These are phyloP conservation scores for Hylaeus volcanicus DNA, from an alignment of 1,140 invertebrate genomes.

Conservation along the genomic window DNA sequence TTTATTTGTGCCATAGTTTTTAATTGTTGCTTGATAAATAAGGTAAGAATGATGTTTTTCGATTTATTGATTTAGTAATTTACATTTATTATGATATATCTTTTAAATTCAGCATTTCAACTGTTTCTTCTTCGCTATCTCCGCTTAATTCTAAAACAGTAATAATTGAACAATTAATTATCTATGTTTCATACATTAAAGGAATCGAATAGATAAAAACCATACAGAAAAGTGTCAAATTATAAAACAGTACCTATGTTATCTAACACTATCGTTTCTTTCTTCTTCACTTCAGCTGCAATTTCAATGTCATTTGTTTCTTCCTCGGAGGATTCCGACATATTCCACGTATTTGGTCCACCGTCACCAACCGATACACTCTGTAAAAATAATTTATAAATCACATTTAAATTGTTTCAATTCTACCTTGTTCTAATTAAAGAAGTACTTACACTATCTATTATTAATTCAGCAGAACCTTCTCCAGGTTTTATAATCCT, in stretches of 20 bases:
- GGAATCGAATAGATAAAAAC: not conserved
- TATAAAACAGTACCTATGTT: slow-evolving; percentile 15
- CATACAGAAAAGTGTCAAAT: not conserved
- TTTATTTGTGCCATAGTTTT: slow-evolving; percentile 6
- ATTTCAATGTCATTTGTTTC: slow-evolving; percentile 72
- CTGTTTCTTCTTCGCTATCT: slow-evolving; percentile 81
- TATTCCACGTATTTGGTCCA: slow-evolving; percentile 75
- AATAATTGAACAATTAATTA: slow-evolving; percentile 39
- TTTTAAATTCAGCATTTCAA: slow-evolving; percentile 65
- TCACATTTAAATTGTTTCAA: slow-evolving; percentile 10
- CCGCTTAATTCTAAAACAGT: slow-evolving; percentile 78
- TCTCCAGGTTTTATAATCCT: slow-evolving; percentile 66
- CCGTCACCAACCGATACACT: slow-evolving; percentile 64
- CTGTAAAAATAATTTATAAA: slow-evolving; percentile 50
- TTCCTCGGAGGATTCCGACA: slow-evolving; percentile 61
- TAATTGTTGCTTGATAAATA: not conserved
- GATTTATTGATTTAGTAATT: not conserved
- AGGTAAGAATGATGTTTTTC: not conserved
- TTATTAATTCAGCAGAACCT: slow-evolving; percentile 71
- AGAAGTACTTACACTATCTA: not conserved
- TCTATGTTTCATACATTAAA: not conserved
- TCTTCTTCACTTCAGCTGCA: slow-evolving; percentile 62
- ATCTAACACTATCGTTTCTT: not conserved
- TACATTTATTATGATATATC: slow-evolving; percentile 59
- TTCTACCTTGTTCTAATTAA: not conserved